These are phyloP conservation scores for Nephotettix cincticeps DNA, from an alignment of 1,140 invertebrate species.

Conservation along the genomic window DNA sequence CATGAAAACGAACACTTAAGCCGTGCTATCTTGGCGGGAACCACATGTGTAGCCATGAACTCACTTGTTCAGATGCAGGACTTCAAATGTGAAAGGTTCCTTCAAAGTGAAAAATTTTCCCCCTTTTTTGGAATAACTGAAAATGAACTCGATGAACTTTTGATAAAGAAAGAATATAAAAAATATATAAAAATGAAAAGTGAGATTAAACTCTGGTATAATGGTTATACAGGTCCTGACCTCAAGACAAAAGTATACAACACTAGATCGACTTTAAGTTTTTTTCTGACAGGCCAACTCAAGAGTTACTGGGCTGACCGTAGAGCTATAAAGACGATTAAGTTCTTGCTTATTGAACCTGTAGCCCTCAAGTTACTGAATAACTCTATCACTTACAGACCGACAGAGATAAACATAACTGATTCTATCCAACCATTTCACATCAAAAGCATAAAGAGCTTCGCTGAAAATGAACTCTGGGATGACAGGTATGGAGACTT, in stretches of 20 bases:
- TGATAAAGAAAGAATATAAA: neutral
- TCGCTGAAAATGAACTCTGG: neutral
- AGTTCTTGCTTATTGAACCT: neutral
- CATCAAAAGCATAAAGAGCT: neutral
- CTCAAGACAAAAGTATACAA: conserved; percentile 2
- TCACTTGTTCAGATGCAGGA: neutral
- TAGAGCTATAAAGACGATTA: neutral
- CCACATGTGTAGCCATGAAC: neutral
- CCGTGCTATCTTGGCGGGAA: neutral
- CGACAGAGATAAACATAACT: neutral
- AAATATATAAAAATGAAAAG: neutral
- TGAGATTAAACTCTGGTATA: neutral
- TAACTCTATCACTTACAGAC: neutral
- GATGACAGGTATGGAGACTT: neutral
- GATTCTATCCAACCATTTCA: neutral
- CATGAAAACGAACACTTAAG: neutral
- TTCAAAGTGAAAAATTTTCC: neutral
- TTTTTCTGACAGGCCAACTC: neutral
- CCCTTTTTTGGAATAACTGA: neutral
- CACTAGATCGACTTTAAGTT: neutral
- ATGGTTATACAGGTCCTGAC: neutral
- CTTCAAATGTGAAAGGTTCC: neutral
- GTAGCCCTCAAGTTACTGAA: neutral
- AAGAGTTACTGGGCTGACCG: neutral
- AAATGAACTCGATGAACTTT: neutral